A percentile compares a stretch with the other conserved stretches of the same genome.
phyloP scores from a whole-genome alignment of 2,888 invertebrate genomes.

The Xestia rhomboidea region DNA sequence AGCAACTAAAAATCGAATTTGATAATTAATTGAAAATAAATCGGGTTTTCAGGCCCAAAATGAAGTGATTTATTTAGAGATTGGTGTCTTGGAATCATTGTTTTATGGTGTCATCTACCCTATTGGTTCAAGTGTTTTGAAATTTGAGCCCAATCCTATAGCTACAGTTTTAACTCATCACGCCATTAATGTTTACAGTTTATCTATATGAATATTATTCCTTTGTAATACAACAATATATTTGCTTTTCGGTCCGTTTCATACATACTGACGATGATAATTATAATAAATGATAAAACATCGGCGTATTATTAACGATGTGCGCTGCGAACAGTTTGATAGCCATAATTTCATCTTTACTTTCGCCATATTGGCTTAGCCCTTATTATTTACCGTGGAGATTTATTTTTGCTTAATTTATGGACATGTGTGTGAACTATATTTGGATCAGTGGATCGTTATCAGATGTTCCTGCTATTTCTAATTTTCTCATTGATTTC shows the following conservation, averaged over 20 bases:
- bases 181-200: neutral
- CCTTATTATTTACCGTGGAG: constrained; percentile 19
- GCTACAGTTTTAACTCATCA: neutral
- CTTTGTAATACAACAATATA: neutral
- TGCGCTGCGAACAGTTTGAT: constrained; percentile 37
- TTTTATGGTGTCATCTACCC: too few relatives aligned
- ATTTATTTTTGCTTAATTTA: constrained; percentile 41
- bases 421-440: neutral
- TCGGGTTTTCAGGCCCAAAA: too few relatives aligned
- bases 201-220: neutral
- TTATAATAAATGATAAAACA: constrained; percentile 47
- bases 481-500: too few relatives aligned
- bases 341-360: constrained; percentile 41
- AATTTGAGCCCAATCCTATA: neutral
- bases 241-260: neutral
- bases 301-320: constrained; percentile 42
- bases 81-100: too few relatives aligned
- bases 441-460: neutral
- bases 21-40: too few relatives aligned
- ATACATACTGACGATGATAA: constrained; percentile 16
- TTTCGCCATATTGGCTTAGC: constrained; percentile 32
- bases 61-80: too few relatives aligned
- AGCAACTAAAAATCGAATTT: too few relatives aligned
- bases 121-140: neutral
- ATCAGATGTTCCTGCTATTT: neutral